A percentile compares a stretch with the other conserved stretches of the same genome.
phyloP scores from a whole-genome alignment of 2,113 vertebrate genomes.

The Chiloscyllium plagiosum region DNA sequence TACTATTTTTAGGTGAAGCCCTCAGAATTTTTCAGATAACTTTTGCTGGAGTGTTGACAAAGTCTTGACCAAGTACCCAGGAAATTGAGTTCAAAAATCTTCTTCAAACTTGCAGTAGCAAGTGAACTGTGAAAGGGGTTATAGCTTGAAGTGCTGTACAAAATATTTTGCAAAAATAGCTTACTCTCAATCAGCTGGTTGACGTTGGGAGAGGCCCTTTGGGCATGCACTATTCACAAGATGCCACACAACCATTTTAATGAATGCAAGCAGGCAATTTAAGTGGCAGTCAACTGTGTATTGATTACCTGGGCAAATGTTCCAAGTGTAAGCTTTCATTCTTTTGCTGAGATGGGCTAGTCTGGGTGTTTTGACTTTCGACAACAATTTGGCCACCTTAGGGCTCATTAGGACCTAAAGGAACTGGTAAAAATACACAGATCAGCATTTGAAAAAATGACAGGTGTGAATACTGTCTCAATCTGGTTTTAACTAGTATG shows the following conservation, averaged over 20 bases:
- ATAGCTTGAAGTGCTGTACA: too few relatives aligned
- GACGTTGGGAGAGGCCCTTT: not conserved
- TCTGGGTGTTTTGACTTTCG: not conserved
- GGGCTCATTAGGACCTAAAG: not conserved
- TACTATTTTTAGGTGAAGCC: not conserved
- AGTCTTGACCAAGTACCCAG: not conserved
- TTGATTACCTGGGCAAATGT: not conserved
- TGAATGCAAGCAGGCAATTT: not conserved
- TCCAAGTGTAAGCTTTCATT: not conserved
- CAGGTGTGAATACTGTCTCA: not conserved
- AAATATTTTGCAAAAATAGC: too few relatives aligned
- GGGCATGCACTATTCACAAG: not conserved
- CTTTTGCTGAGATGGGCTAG: not conserved
- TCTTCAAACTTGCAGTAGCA: not conserved
- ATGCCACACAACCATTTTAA: not conserved
- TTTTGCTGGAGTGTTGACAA: not conserved
- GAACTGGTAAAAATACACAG: not conserved
- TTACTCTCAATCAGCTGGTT: not conserved
- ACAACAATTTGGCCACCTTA: not conserved
- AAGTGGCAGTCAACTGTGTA: not conserved
- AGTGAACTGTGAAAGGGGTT: not conserved
- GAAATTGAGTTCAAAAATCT: not conserved
- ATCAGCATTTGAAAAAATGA: not conserved
- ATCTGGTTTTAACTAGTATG: not conserved
- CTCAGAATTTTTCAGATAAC: not conserved